phyloP scores from a whole-genome alignment of 1,140 invertebrate genomes.

The Adoxophyes honmai region DNA sequence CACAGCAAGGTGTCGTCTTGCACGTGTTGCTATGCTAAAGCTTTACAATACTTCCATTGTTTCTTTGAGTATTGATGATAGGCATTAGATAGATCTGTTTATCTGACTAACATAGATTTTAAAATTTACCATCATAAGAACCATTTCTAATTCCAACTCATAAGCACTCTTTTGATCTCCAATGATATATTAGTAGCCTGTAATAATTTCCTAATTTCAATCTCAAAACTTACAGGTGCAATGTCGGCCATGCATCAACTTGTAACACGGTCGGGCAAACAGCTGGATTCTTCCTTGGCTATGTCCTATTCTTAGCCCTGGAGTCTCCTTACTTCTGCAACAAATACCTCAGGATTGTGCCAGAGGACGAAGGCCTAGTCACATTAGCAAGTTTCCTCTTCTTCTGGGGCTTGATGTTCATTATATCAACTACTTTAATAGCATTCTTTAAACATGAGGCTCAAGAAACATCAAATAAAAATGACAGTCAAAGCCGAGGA shows the following conservation, averaged over 20 bases:
- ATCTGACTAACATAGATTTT: no score
- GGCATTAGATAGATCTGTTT: no score
- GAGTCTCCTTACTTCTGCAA: conserved; percentile 98
- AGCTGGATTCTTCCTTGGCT: conserved; percentile 97
- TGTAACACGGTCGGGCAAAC: conserved; percentile 99
- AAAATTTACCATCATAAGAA: no score
- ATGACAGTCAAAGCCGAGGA: conserved; percentile 48
- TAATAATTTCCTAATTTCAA: no score
- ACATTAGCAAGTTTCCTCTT: conserved; percentile 95
- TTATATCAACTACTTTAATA: conserved; percentile 93
- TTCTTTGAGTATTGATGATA: no score
- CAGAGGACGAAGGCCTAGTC: conserved; percentile 86
- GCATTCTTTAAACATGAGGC: conserved; percentile 93
- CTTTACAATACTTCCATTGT: no score
- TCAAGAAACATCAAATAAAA: conserved; percentile 49
- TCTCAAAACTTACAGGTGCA: conserved; percentile 79
- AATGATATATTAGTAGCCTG: no score
- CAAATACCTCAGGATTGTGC: conserved; percentile 88
- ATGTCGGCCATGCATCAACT: conserved; percentile 99
- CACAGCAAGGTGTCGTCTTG: no score
- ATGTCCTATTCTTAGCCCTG: conserved; percentile 97
- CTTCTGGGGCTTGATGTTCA: conserved; percentile 97
- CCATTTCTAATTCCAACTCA: no score
- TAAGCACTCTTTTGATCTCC: no score
- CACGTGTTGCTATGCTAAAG: no score